These are phyloP conservation scores for Miichthys miiuy DNA, from an alignment of 2,797 vertebrate genomes.

Conservation along the genomic window DNA sequence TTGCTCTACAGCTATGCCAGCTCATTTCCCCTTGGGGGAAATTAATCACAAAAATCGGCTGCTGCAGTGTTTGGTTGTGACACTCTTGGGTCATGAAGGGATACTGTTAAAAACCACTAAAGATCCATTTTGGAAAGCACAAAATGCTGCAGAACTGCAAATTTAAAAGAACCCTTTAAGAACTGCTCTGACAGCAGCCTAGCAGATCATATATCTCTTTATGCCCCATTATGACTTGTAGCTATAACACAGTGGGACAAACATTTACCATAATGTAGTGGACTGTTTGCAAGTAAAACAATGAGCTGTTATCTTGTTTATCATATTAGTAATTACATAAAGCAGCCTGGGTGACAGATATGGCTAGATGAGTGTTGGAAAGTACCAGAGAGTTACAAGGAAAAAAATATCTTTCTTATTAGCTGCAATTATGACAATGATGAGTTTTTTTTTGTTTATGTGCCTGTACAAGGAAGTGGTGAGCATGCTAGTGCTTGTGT, in stretches of 20 bases:
- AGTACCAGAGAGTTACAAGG: slow-evolving; percentile 67
- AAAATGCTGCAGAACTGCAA: slow-evolving; percentile 2
- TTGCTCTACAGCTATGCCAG: background rate
- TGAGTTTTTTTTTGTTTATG: slow-evolving; percentile 10
- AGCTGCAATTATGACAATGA: background rate
- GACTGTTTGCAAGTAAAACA: background rate
- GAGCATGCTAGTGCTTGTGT: background rate
- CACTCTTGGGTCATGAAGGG: slow-evolving; percentile 11
- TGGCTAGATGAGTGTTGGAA: slow-evolving; percentile 49
- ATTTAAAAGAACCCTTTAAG: slow-evolving; percentile 25
- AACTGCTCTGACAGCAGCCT: background rate
- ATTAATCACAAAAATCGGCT: slow-evolving; percentile 38
- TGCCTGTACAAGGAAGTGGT: background rate
- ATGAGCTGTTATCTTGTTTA: background rate
- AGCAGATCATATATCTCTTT: slow-evolving; percentile 1
- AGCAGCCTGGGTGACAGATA: slow-evolving; percentile 1
- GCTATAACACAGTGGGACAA: background rate
- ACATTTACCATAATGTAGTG: background rate
- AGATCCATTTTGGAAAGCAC: slow-evolving; percentile 4
- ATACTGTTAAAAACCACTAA: slow-evolving; percentile 18
- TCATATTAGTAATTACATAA: background rate
- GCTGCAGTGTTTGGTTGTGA: slow-evolving; percentile 15
- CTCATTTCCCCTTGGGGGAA: slow-evolving; percentile 21
- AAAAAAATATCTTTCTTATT: slow-evolving; percentile 23
- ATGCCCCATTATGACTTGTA: background rate